These are phyloP conservation scores for Melanostigma gelatinosum DNA, from an alignment of 2,113 vertebrate species.

Conservation along the genomic window DNA sequence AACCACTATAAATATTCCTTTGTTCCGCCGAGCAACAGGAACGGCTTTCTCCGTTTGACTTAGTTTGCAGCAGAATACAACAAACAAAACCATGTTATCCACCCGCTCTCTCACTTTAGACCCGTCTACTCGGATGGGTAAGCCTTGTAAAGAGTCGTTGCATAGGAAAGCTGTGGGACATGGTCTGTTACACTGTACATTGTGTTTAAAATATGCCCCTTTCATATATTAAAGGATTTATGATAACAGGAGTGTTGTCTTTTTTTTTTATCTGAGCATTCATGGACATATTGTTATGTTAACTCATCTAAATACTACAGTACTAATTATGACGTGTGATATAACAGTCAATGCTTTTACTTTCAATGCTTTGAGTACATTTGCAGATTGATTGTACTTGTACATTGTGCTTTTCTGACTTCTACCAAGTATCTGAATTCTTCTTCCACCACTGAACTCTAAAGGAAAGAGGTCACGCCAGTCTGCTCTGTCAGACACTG, in stretches of 20 bases:
- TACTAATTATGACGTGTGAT: not conserved
- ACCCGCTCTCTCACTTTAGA: slow-evolving; percentile 18
- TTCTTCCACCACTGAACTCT: not conserved
- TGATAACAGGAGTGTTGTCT: slow-evolving; percentile 50
- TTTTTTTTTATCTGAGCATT: not conserved
- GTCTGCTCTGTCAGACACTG: not conserved
- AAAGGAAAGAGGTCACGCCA: not conserved
- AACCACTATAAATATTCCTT: slow-evolving; percentile 37
- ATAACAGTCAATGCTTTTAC: not conserved
- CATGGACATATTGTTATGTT: not conserved
- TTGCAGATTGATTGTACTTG: too few species aligned
- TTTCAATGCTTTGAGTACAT: not conserved
- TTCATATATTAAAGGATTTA: slow-evolving; percentile 85
- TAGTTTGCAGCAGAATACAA: slow-evolving; percentile 9
- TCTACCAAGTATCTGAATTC: not conserved
- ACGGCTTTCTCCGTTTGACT: not conserved
- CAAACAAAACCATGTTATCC: slow-evolving; percentile 2
- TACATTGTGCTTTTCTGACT: not conserved
- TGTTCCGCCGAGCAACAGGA: not conserved
- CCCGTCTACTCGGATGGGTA: slow-evolving; percentile 33
- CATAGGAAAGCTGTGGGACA: slow-evolving; percentile 76
- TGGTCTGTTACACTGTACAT: slow-evolving; percentile 86
- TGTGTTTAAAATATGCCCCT: slow-evolving; percentile 79
- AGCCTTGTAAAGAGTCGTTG: slow-evolving; percentile 67
- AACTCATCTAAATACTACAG: not conserved